These are phyloP conservation scores for Unio delphinus DNA, from an alignment of 2,888 invertebrate species.

Conservation along the genomic window DNA sequence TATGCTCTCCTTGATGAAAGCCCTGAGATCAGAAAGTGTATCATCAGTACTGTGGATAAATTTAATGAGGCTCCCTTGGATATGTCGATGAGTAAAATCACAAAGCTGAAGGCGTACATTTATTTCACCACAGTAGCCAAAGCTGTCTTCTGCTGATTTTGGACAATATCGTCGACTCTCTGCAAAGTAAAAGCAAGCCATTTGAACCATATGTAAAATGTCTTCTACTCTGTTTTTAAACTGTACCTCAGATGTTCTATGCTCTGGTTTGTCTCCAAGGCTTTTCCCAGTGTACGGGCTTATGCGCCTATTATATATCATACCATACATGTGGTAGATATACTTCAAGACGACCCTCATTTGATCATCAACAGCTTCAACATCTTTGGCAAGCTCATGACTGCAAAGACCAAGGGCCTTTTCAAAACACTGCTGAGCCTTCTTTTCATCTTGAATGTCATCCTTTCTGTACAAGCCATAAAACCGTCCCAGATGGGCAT, in stretches of 20 bases:
- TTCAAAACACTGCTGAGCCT: conserved; percentile 25
- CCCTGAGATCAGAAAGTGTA: background rate
- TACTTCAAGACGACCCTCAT: conserved; percentile 10
- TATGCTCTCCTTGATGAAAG: conserved; percentile 12
- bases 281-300: conserved; percentile 11
- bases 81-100: conserved; percentile 14
- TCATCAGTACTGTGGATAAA: background rate
- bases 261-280: conserved; percentile 7
- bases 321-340: conserved; percentile 28
- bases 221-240: conserved; percentile 9
- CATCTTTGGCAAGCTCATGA: conserved; percentile 1
- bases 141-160: conserved; percentile 13
- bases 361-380: conserved; percentile 12
- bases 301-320: conserved; percentile 9
- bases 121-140: conserved; percentile 19
- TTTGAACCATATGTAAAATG: conserved; percentile 11
- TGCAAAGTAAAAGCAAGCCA: conserved; percentile 15
- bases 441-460: conserved; percentile 11
- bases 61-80: conserved; percentile 4
- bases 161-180: conserved; percentile 14
- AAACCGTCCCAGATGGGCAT: conserved; percentile 33
- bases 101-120: conserved; percentile 17
- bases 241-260: background rate
- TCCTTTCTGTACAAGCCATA: conserved; percentile 29
- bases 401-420: conserved; percentile 14